Base-by-base conservation (phyloP, 2,888 invertebrate species). In the Eugnorisma glareosa region DNA sequence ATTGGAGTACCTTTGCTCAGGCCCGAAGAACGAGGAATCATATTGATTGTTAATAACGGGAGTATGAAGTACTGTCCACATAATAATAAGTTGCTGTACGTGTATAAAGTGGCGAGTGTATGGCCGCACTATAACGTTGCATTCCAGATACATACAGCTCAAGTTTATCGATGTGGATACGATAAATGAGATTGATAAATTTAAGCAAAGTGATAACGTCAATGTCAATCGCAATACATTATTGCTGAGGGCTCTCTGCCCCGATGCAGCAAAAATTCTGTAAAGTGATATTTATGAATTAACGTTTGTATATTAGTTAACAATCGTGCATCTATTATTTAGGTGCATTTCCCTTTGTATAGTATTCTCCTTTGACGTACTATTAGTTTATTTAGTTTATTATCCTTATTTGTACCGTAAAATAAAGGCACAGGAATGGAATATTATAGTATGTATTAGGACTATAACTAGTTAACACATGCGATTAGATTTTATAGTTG, bases 401-500 rank as follows among this genome's bases (percentile, higher is more conserved):
- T 88, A 86, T 85, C 77, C 70, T 90, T 81, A 87, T 86, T 86
- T 90, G 87, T 85, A 89, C 89, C 89, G 90, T 88, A 91, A 89
- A 90, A 86, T 89, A 84, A 89, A 90, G 89, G 88, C 92, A 93
- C 92, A 91, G 89, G 85, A 90, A 92, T 91, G 90, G 88, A 84
- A 89, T 83, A 85, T 76, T 85, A 89, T 90, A 88, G 86, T 86
- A 88, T 91, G 91, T 91, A 91, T 89, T 93, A 94, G 92, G 85
- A 91, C 90, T 91, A 92, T 89, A 69, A 86, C 78, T 89, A 91
- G 88, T 89, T 93, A 93, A 93, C 91, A 92, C 92, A 90, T 92
- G 94, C 95, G 92, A 94, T 95, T 96, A 96, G 94, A 95, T 94
- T 95, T 93, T 94, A 95, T 94, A 95, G 94, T 92, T 94, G 94